Base-by-base conservation (phyloP, 2,888 invertebrate genomes). In the Ptilodon capucinus region DNA sequence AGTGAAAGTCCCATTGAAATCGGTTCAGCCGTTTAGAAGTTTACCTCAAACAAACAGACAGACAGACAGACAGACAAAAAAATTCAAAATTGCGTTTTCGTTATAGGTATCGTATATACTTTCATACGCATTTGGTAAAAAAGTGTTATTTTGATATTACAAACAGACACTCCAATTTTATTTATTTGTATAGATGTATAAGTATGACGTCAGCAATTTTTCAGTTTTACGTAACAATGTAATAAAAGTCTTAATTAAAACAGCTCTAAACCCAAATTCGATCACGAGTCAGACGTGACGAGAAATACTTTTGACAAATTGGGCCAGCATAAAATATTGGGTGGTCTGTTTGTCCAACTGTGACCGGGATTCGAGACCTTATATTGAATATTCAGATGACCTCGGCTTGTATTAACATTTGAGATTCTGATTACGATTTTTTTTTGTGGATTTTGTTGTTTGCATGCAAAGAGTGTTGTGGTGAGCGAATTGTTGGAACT, bases 331-430 rank as follows among this genome's bases (percentile, higher is more conserved):
- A 39, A 35, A 51, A 28, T 40, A 35, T 16, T 52, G 44, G 42
- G 4, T 32, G 30, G 23, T 21, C 19, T 63, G 64, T 63, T 44
- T 23, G 49, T 18, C 55, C 63, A 64, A 52, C 61, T 63, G 61
- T 51, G 45, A 36, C 64, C 35, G 14, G 45, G 30, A n/a, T 9
- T 23, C 42, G 36, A 19, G 19, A 38, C 38, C 17, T 41, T 9
- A 16, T 47, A 58, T 50, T 64, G 61, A 63, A 63, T 64, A 63
- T 63, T 64, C 63, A 58, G 43, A 30, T 11, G 49, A 16, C 9
- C 41, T 41, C 32, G 19, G 14, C 6, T 32, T 39, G 13, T 48
- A 46, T 60, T 56, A 54, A 40, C 52, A 48, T 52, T 44, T 36
- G 40, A 13, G 25, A 23, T 23, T 35, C 23, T 28, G 21, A 16